Evolutionary conservation across 2,888 invertebrate genomes (phyloP), one percentile per base, ranked within the genome.

Genomic region (Stenurella melanura): DNA sequence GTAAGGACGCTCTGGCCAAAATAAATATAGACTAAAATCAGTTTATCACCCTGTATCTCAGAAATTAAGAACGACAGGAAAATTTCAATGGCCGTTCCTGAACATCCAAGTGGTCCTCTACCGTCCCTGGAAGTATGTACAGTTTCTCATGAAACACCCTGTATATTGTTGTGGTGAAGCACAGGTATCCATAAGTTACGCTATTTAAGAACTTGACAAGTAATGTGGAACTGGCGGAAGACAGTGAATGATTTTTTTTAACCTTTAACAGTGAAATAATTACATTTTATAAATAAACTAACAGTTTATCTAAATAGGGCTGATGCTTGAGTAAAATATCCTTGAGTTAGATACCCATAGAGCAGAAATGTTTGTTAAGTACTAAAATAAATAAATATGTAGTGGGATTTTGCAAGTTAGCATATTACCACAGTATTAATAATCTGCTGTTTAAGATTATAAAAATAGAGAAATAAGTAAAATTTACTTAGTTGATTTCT

Each of bases 391-490:
- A 50, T 50, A 50, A n/a, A n/a, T 42, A 15, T n/a, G 12, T 50
- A 50, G 21, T 58, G 58, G 58, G 21, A 19, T 58, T 58, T 42
- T 15, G 42, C 7, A 7, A 57, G 21, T 54, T 54, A 7, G 10
- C 15, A 58, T 58, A 12, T 58, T 21, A 58, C 21, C 30, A 63
- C 34, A 63, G 61, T 63, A 63, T 63, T 50, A 50, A 50, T 63
- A 30, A 34, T 34, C 34, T 30, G 30, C 61, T 34, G 17, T 63
- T 63, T 63, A 34, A 17, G 61, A 63, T 34, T 63, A 12, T 38
- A 60, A 21, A 18, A 60, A 61, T n/a, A 61, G 7, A 64, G 18
- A 42, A 42, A 15, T 64, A 64, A 64, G 64, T 64, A 64, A 64
- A 18, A 42, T 19, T 38, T 42, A 64, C 42, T 64, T 64, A 42